Base-by-base conservation (phyloP, 35 echinoderm and acorn worm species). In the Lytechinus pictus region DNA sequence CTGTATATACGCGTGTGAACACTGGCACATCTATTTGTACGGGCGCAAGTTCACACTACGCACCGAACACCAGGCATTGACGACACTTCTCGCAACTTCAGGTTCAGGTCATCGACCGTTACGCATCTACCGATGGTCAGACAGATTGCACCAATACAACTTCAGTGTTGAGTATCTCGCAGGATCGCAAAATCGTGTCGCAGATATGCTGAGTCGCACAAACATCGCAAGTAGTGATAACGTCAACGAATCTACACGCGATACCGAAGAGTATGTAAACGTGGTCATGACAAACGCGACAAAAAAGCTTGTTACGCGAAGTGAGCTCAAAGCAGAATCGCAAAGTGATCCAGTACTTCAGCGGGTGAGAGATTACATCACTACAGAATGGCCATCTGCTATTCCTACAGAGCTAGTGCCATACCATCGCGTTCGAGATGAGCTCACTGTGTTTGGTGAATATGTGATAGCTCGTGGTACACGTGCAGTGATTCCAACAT, bases 41-140 rank as follows among this genome's bases (percentile, higher is more conserved):
- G 97, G 95, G 7, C 44, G 58, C 27, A 87, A 94, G 14, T 97
- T 97, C 92, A 97, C 95, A 14, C 95, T 97, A n/a, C 71, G 94
- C 44, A 96, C 95, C 9, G 89, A 96, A 54, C 97, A 96, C 27
- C 97, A 97, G 61, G 93, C 95, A 11, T 79, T 97, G 57, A 94
- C 94, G 3, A 95, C 95, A 1, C 57, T 96, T 13, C 33, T 96
- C 44, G 55, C 87, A 86, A 86, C 94, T 86, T 92, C 94, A 54
- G 91, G 89, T 9, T 95, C 94, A n/a, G 94, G 97, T 57, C 95
- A 96, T 60, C 52, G 95, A 60, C 97, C 97, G 86, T 61, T 97
- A 57, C 95, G 95, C 4, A 97, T 96, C 54, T 94, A 94, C 27
- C 5, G 87, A 6, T 97, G 95, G 94, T 86, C 87, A 87, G 94